A percentile compares a stretch with the other conserved stretches of the same genome.
Conservation (phyloP, 2,888 invertebrate genomes). For the Latheticus oryzae region DNA sequence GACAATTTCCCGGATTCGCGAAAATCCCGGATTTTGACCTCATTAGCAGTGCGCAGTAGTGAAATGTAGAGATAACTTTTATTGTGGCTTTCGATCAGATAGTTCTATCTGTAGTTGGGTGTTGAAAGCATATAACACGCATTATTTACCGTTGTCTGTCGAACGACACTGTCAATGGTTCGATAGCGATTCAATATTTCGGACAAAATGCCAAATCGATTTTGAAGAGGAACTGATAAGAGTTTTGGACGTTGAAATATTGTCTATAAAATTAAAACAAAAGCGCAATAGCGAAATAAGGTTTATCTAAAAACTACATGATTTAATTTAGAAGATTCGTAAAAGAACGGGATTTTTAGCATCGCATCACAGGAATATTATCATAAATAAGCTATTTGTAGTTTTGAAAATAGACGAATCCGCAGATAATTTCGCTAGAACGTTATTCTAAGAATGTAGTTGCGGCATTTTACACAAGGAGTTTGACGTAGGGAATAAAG, state of each 20-base stretch:
- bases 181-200: constrained; percentile 2
- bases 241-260: too few species aligned
- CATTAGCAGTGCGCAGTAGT: constrained; percentile 32
- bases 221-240: too few species aligned
- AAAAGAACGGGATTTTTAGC: too few species aligned
- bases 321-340: too few species aligned
- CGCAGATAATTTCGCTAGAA: constrained; percentile 15
- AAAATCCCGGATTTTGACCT: constrained; percentile 29
- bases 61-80: constrained; percentile 28
- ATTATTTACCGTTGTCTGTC: constrained; percentile 14
- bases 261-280: too few species aligned
- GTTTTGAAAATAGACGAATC: constrained; percentile 4
- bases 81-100: constrained; percentile 23
- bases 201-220: too few species aligned
- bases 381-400: constrained; percentile 18
- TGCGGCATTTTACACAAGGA: constrained; percentile 15
- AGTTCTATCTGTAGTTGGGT: constrained; percentile 11
- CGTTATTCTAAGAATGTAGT: constrained; percentile 17
- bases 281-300: too few species aligned
- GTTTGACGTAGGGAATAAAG: constrained; percentile 22
- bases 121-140: constrained; percentile 15
- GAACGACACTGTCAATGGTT: background rate
- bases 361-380: constrained; percentile 8
- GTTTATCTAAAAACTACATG: too few species aligned
- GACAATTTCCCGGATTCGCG: constrained; percentile 18